These are phyloP conservation scores for Gymnosoma rotundatum DNA, from an alignment of 2,888 invertebrate species.

Conservation along the genomic window DNA sequence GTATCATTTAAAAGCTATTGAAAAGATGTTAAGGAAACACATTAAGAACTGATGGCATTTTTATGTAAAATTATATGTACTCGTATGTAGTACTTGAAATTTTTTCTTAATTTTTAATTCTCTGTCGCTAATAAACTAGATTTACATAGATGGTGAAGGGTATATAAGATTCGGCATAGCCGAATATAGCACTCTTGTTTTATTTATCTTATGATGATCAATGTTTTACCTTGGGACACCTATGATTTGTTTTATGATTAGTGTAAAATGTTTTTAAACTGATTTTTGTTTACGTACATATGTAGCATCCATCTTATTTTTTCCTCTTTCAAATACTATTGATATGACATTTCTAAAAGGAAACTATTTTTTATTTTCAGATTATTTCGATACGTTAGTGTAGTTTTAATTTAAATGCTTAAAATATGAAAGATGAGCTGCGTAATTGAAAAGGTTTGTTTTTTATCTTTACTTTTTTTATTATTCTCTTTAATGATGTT, in stretches of 20 bases:
- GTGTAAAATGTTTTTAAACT: slow-evolving; percentile 71
- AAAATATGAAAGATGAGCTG: neutral
- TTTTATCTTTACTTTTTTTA: neutral
- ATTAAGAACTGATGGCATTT: too few relatives aligned
- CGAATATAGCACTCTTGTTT: too few relatives aligned
- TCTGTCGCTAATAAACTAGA: too few relatives aligned
- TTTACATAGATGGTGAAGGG: too few relatives aligned
- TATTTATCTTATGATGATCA: slow-evolving; percentile 59
- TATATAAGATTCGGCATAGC: too few relatives aligned
- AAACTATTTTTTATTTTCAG: neutral
- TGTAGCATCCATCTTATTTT: neutral
- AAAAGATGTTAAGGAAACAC: too few relatives aligned
- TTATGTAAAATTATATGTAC: too few relatives aligned
- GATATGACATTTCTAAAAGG: neutral
- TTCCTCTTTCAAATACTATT: too few relatives aligned
- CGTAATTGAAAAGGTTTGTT: neutral
- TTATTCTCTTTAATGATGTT: slow-evolving; percentile 66
- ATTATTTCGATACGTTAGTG: neutral
- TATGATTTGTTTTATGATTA: slow-evolving; percentile 77
- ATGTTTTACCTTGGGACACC: slow-evolving; percentile 80
- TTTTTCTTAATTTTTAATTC: too few relatives aligned
- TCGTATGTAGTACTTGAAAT: too few relatives aligned
- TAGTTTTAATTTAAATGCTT: neutral
- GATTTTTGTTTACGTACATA: neutral
- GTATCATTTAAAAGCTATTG: too few relatives aligned